Evolutionary conservation across 2,113 vertebrate species (phyloP).

Genomic region (Tychaedon coryphoeus): DNA sequence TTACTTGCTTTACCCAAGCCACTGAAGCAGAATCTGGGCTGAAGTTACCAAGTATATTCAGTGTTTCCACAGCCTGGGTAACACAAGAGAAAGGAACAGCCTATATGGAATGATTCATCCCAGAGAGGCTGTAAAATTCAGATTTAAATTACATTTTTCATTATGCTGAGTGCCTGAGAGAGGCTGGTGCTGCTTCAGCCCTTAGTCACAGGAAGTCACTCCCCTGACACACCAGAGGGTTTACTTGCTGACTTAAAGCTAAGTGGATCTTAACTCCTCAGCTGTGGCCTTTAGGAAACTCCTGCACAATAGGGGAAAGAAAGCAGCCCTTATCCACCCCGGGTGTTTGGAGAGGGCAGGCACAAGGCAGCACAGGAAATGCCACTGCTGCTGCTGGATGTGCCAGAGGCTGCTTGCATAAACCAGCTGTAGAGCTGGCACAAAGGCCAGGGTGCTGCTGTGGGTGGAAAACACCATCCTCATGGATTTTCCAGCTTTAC

Average conservation of each 20-base stretch:
- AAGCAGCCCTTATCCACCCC: neutral
- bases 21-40: neutral
- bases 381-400: neutral
- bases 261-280: slow-evolving; percentile 16
- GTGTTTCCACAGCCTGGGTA: neutral
- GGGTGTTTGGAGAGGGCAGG: slow-evolving; percentile 23
- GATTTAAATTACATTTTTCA: neutral
- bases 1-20: neutral
- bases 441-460: neutral
- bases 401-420: slow-evolving; percentile 34
- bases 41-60: neutral
- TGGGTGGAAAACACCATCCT: neutral
- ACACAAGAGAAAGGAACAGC: neutral
- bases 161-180: neutral
- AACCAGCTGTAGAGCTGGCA: neutral
- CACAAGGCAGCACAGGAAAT: slow-evolving; percentile 46
- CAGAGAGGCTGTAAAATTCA: neutral
- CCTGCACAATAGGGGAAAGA: neutral
- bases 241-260: neutral
- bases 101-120: neutral
- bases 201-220: slow-evolving; percentile 48
- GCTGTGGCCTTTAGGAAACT: slow-evolving; percentile 26
- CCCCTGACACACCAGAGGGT: neutral
- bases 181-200: neutral
- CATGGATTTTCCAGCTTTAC: neutral